Evolutionary conservation across 1,140 invertebrate genomes (phyloP), one percentile per base, ranked within the genome.

Genomic region (Platyscapa corneri): DNA sequence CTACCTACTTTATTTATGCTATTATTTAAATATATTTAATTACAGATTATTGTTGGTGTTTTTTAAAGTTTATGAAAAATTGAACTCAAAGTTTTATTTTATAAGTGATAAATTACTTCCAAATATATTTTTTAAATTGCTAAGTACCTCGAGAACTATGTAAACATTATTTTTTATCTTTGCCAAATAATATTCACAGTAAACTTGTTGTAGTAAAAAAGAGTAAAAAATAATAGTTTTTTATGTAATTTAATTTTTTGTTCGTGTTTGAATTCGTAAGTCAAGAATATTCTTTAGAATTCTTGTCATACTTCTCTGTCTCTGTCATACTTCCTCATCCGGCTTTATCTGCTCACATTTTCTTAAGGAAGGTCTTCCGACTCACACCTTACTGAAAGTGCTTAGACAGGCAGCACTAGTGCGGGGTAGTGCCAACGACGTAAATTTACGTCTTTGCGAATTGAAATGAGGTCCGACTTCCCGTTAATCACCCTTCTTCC

Each of bases 361-460:
- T 79, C 53, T 23, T 67, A n/a, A 67, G 70, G 12, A 79, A 79
- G 56, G 37, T n/a, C 67, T 80, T 46, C 27, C 39, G 82, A 74
- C 77, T 83, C 67, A 32, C 79, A 86, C 87, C 84, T 88, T 82
- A 87, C 20, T 32, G 67, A 72, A 72, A 46, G 67, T 56, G 42
- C 67, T 72, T 72, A 72, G 60, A 30, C 64, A 70, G 39, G 42
- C 80, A 42, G 30, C 42, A 20, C 70, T 30, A 34, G 30, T 85
- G 77, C 80, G 70, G 86, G 67, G 81, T 77, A 70, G 79, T 84
- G 86, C 87, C 87, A 87, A 88, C 87, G 89, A 91, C 88, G 88
- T 89, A 87, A 88, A 90, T 90, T 90, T 91, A 90, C 88, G 89
- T 90, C 88, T 87, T 87, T 70, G 86, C 86, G 90, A 90, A 91